phyloP scores from a whole-genome alignment of 2,113 vertebrate species.

The Psammodynastes pulverulentus region DNA sequence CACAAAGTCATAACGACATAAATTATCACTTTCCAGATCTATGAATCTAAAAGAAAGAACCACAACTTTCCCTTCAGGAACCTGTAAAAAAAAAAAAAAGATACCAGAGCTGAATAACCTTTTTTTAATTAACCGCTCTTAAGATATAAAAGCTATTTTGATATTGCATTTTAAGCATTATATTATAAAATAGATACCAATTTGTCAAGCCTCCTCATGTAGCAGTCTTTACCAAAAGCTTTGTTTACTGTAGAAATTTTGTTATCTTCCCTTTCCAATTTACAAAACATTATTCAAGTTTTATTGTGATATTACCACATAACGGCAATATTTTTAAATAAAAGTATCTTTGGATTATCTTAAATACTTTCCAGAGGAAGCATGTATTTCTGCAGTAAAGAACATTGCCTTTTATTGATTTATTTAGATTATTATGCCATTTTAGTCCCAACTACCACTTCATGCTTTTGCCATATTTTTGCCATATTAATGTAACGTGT shows the following conservation, averaged over 20 bases:
- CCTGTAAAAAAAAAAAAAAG: constrained; percentile 70
- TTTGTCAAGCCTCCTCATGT: neutral
- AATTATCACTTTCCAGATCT: constrained; percentile 90
- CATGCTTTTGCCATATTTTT: neutral
- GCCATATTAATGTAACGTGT: neutral
- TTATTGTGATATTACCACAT: neutral
- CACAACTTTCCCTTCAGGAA: constrained; percentile 91
- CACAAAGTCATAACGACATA: constrained; percentile 95
- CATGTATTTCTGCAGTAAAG: neutral
- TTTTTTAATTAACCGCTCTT: neutral
- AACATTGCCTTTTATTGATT: neutral
- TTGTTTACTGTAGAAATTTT: neutral
- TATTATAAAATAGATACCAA: neutral
- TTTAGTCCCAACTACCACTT: neutral
- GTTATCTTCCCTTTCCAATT: neutral
- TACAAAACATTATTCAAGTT: neutral
- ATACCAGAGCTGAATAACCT: neutral
- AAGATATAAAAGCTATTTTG: neutral
- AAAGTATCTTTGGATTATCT: neutral
- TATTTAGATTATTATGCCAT: neutral
- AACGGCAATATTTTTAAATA: neutral
- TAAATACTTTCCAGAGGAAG: neutral
- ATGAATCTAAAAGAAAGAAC: constrained; percentile 89
- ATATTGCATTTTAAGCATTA: neutral
- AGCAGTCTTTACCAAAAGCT: neutral